Evolutionary conservation across 2,113 vertebrate species (phyloP).

Genomic region (Saimiri boliviensis): DNA sequence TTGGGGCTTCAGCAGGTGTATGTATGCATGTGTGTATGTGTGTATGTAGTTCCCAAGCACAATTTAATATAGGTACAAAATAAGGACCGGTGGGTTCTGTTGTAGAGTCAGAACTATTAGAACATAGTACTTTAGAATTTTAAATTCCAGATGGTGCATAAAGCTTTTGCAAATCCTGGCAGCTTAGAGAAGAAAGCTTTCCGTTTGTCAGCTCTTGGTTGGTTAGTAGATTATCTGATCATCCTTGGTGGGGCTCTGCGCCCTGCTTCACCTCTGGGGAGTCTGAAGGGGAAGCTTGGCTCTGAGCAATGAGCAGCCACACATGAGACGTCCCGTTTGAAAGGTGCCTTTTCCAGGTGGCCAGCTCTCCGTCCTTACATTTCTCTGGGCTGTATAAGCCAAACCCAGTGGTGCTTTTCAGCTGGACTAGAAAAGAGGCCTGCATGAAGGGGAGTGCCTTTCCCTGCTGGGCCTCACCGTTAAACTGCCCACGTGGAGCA

Average conservation of each 20-base stretch:
- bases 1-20: background rate
- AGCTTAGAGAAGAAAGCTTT: background rate
- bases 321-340: background rate
- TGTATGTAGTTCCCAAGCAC: background rate
- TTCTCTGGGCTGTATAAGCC: background rate
- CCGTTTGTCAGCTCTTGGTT: background rate
- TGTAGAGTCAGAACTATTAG: background rate
- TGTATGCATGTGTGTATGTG: background rate
- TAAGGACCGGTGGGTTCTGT: background rate
- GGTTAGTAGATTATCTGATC: background rate
- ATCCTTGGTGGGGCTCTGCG: background rate
- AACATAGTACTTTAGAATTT: background rate
- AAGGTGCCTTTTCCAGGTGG: background rate
- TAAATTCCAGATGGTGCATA: background rate
- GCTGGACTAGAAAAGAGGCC: background rate
- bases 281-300: background rate
- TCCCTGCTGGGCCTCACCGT: background rate
- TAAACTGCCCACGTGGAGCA: no score
- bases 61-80: background rate
- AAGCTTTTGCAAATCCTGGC: background rate
- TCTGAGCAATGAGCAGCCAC: background rate
- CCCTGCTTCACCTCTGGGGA: no score
- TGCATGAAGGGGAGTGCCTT: fast-evolving
- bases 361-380: fast-evolving
- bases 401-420: background rate